Base-by-base conservation (phyloP, 2,113 vertebrate genomes). In the Pelobates fuscus region DNA sequence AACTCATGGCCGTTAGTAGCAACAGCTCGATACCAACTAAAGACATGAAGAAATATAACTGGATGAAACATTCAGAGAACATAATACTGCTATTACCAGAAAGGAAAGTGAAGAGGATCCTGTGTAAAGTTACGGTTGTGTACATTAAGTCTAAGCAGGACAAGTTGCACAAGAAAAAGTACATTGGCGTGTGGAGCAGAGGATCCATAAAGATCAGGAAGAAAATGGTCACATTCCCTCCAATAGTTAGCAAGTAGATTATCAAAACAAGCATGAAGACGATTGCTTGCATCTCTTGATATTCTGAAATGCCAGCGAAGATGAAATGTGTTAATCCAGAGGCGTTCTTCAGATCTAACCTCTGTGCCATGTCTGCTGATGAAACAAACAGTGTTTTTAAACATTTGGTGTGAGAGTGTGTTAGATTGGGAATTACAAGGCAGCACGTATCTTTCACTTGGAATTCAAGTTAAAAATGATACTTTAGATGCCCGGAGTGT, bases 121-220 rank as follows among this genome's bases (percentile, higher is more conserved):
- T 59, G 24, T 59, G 55, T 12, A 20, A 23, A 2, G 68, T 27
- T 8, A 86, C 78, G 2, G 81, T 84, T 25, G 82, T 78, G 2
- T 83, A 83, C 79, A 79, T 82, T 25, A 84, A 81, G 27, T 85
- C 83, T 44, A 85, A 62, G 67, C 84, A 83, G 18, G 83, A 80
- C 80, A 84, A 79, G 61, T 86, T 85, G 66, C 78, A 75, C 43
- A 85, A 66, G 65, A 85, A 85, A 61, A 84, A 84, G 52, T 86
- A 84, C 82, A 84, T 83, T 32, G 83, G 83, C 26, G 82, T 86
- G 60, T 83, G 85, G 15, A 85, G 85, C 0, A 77, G 54, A 21
- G 81, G 78, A 43, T 70, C 27, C 78, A 18, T 6, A 80, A 73
- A 83, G 49, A 21, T 37, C 21, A 82, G 67, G 20, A 66, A 1